These are phyloP conservation scores for Mythimna lalbum DNA, from an alignment of 2,888 invertebrate species.

Conservation along the genomic window DNA sequence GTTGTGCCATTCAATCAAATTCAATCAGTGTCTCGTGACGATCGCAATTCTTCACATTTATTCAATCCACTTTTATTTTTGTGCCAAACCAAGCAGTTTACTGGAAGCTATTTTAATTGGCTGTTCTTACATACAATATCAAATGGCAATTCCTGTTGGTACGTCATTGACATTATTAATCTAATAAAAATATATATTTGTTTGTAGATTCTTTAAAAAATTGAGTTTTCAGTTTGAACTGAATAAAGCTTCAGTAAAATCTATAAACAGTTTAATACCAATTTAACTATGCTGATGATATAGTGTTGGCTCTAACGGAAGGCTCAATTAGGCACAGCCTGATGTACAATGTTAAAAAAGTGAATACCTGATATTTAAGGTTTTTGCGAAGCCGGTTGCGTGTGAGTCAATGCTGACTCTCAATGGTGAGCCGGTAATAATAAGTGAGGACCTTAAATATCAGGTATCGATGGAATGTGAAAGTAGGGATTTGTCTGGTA, in stretches of 20 bases:
- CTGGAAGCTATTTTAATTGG: not conserved
- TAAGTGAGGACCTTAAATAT: no score
- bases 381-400: no score
- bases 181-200: not conserved
- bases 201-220: not conserved
- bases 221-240: not conserved
- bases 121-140: not conserved
- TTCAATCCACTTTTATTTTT: slow-evolving; percentile 19
- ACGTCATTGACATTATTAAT: not conserved
- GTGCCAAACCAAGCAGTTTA: slow-evolving; percentile 6
- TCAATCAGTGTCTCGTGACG: not conserved
- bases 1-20: not conserved
- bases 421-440: no score
- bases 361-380: no score
- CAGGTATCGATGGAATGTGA: no score
- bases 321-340: no score
- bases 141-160: not conserved
- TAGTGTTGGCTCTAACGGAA: no score
- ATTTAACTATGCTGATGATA: no score
- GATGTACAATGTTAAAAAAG: no score
- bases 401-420: no score
- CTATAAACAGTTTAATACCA: not conserved
- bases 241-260: not conserved
- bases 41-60: slow-evolving; percentile 17
- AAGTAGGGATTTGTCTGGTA: no score